Conservation (phyloP, 2,113 vertebrate species). For the Ascaphus truei region DNA sequence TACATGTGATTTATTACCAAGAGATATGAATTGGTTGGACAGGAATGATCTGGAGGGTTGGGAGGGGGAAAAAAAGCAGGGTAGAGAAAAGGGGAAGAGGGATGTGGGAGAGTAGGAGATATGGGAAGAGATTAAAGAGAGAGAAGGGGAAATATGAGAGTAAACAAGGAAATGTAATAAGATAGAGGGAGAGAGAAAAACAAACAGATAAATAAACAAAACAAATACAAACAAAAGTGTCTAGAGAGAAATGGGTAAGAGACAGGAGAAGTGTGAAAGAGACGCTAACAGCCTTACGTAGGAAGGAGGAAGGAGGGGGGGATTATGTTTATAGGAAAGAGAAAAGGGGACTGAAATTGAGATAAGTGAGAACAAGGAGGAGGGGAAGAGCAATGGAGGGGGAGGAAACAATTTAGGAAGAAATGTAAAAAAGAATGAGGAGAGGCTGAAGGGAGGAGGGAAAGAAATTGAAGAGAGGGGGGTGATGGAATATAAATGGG, state of each 20-base stretch:
- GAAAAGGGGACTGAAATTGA: background rate
- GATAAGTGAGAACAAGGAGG: background rate
- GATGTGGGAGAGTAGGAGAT: background rate
- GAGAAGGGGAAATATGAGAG: too few species aligned
- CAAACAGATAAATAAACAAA: too few species aligned
- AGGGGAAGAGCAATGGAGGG: background rate
- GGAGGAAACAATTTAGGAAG: background rate
- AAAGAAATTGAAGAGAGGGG: too few species aligned
- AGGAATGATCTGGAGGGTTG: background rate
- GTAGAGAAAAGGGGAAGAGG: background rate
- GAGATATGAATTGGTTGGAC: background rate
- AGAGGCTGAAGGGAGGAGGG: conserved; percentile 2
- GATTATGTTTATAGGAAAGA: background rate
- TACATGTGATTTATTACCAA: background rate
- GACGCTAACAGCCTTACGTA: too few species aligned
- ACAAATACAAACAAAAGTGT: too few species aligned
- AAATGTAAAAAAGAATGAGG: background rate
- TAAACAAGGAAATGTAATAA: too few species aligned
- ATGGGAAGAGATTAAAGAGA: too few species aligned
- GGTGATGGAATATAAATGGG: too few species aligned
- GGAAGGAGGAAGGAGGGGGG: background rate
- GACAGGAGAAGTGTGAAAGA: too few species aligned
- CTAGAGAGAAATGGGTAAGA: too few species aligned
- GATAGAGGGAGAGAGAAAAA: too few species aligned
- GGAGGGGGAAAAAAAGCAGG: background rate